Conservation (phyloP, 2,113 vertebrate genomes). For the Tretioscincus oriximinensis region DNA sequence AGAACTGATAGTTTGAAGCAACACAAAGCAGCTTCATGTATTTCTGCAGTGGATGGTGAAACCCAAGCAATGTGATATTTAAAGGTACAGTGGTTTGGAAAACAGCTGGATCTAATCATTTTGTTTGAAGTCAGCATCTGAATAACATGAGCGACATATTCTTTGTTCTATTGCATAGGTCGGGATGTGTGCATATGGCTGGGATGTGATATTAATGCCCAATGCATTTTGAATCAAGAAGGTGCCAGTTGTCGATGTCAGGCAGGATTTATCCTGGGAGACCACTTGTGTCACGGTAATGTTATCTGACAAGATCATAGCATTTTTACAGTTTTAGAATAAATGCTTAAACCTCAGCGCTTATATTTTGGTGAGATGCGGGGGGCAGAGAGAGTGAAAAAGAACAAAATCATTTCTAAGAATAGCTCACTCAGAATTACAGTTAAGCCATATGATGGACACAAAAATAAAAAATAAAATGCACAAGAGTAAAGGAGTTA, state of each 20-base stretch:
- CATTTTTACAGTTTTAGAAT: neutral
- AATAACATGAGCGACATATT: neutral
- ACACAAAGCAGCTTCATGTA: neutral
- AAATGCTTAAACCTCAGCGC: too few species aligned
- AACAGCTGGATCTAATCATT: neutral
- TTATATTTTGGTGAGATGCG: neutral
- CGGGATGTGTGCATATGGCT: slow-evolving; percentile 76
- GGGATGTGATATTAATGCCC: slow-evolving; percentile 76
- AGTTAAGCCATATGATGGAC: too few species aligned
- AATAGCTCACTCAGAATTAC: too few species aligned
- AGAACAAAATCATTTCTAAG: too few species aligned
- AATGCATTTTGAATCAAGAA: slow-evolving; percentile 73
- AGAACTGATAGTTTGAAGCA: neutral
- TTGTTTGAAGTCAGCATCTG: neutral
- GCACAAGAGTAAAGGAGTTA: too few species aligned
- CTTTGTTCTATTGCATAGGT: slow-evolving; percentile 67
- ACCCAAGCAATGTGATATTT: neutral
- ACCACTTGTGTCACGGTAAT: slow-evolving; percentile 81
- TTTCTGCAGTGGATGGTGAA: neutral
- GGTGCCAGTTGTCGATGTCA: slow-evolving; percentile 77
- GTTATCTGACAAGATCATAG: slow-evolving; percentile 23
- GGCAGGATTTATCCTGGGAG: slow-evolving; percentile 81
- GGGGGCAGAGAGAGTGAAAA: neutral
- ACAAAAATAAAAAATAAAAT: too few species aligned
- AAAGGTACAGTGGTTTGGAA: slow-evolving; percentile 9